Conservation (phyloP, 1,140 invertebrate species). For the Drosophila bipectinata region DNA sequence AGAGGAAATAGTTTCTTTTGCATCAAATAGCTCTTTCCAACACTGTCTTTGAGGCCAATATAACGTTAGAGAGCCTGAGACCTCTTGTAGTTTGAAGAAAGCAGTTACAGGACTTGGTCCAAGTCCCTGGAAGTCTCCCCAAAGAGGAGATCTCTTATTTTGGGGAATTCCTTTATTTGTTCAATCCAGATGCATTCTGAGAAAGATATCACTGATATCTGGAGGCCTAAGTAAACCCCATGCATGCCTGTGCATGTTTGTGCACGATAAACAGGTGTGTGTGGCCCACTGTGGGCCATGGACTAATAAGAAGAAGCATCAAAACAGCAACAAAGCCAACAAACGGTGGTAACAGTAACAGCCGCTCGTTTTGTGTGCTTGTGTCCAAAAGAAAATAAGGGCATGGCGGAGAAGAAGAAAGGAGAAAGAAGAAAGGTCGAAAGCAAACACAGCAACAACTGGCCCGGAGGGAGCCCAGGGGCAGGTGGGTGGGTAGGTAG, state of each 20-base stretch:
- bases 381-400: slow-evolving; percentile 68
- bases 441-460: slow-evolving; percentile 63
- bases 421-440: slow-evolving; percentile 79
- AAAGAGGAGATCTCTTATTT: background rate
- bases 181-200: background rate
- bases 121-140: too few species aligned
- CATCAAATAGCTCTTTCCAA: too few species aligned
- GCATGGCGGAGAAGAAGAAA: slow-evolving; percentile 59
- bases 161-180: background rate
- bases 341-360: slow-evolving; percentile 64
- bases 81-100: too few species aligned
- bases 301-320: slow-evolving; percentile 3
- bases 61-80: background rate
- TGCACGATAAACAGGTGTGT: slow-evolving; percentile 28
- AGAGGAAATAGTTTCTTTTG: too few species aligned
- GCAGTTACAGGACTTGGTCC: too few species aligned
- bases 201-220: background rate
- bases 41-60: too few species aligned
- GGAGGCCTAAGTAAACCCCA: background rate
- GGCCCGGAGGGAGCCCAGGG: background rate
- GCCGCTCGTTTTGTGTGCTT: slow-evolving; percentile 53
- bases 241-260: slow-evolving; percentile 2
- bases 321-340: slow-evolving; percentile 17
- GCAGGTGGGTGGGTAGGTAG: slow-evolving; percentile 5
- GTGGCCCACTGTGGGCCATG: slow-evolving; percentile 33